Evolutionary conservation across 2,888 invertebrate species (phyloP).

Genomic region (Stenoptilia bipunctidactyla): DNA sequence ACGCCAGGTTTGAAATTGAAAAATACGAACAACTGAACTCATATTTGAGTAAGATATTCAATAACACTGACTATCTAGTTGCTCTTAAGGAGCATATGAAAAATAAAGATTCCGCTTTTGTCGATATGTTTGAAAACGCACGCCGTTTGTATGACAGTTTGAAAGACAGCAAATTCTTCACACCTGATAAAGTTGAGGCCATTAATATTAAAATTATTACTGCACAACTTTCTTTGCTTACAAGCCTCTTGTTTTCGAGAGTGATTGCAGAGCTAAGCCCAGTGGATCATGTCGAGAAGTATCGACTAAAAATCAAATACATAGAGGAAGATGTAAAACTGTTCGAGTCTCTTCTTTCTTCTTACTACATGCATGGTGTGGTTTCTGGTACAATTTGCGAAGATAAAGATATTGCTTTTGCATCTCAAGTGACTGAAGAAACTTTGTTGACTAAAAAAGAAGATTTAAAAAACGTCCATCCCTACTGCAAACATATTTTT

Average conservation of each 20-base stretch:
- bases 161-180: constrained; percentile 23
- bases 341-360: constrained; percentile 65
- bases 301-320: constrained; percentile 78
- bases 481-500: constrained; percentile 51
- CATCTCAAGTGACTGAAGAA: constrained; percentile 28
- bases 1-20: constrained; percentile 38
- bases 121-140: constrained; percentile 24
- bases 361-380: constrained; percentile 68
- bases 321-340: constrained; percentile 76
- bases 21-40: constrained; percentile 39
- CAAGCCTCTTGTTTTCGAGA: constrained; percentile 69
- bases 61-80: constrained; percentile 11
- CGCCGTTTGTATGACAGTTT: constrained; percentile 23
- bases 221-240: constrained; percentile 38
- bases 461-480: constrained; percentile 48
- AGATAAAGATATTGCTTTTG: constrained; percentile 32
- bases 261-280: constrained; percentile 75
- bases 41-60: constrained; percentile 25
- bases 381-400: constrained; percentile 38
- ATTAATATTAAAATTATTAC: constrained; percentile 17
- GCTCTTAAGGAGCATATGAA: constrained; percentile 22
- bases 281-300: constrained; percentile 88
- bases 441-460: constrained; percentile 24
- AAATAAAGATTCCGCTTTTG: constrained; percentile 21
- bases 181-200: no score